Evolutionary conservation across 2,888 invertebrate species (phyloP).

Genomic region (Iselma pallidipennis): DNA sequence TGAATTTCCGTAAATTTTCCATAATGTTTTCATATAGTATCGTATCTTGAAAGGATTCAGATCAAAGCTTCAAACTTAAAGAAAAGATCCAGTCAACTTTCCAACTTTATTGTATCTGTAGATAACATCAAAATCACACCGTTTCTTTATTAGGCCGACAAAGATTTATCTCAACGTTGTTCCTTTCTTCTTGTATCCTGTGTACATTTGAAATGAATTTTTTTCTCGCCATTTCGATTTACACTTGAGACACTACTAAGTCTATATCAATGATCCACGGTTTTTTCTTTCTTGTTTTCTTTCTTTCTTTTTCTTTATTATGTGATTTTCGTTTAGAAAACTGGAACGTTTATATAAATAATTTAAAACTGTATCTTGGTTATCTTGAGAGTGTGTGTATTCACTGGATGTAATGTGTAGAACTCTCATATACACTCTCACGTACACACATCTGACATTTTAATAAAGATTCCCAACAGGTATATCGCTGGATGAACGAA

Average conservation of each 20-base stretch:
- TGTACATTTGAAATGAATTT: constrained; percentile 12
- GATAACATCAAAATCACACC: constrained; percentile 22
- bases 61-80: neutral
- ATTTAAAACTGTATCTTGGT: neutral
- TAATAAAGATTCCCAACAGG: constrained; percentile 37
- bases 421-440: constrained; percentile 16
- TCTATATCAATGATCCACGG: too few species aligned
- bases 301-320: constrained; percentile 4
- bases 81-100: constrained; percentile 16
- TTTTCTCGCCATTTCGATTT: constrained; percentile 14
- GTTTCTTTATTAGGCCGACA: constrained; percentile 18
- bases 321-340: constrained; percentile 13
- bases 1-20: neutral
- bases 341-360: constrained; percentile 13
- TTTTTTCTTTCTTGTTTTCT: too few species aligned
- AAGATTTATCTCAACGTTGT: constrained; percentile 16
- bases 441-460: constrained; percentile 28
- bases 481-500: constrained; percentile 18
- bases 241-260: too few species aligned
- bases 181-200: constrained; percentile 12
- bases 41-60: constrained; percentile 9
- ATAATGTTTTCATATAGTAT: neutral
- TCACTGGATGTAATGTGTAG: neutral
- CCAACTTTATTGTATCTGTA: constrained; percentile 21
- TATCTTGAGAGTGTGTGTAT: too few species aligned